Conservation (phyloP, 2,113 vertebrate genomes). For the Myxocyprinus asiaticus region DNA sequence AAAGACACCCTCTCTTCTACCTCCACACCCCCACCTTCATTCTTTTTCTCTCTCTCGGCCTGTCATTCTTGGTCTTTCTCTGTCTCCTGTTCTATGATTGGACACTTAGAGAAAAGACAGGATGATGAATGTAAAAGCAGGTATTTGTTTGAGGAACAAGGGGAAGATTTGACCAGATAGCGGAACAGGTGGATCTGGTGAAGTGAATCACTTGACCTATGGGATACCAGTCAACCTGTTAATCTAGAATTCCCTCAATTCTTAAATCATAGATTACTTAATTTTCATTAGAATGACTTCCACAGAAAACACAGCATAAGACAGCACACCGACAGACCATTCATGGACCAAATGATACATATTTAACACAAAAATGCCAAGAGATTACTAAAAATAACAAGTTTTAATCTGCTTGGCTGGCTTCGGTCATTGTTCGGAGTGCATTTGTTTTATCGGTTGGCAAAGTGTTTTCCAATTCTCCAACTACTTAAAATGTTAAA, state of each 20-base stretch:
- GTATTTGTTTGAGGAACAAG: conserved; percentile 62
- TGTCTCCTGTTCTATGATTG: neutral
- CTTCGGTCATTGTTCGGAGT: no score
- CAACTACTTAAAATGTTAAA: no score
- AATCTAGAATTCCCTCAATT: neutral
- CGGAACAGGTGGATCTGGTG: conserved; percentile 61
- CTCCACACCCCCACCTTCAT: conserved; percentile 34
- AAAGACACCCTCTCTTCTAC: conserved; percentile 20
- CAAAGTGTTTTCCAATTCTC: no score
- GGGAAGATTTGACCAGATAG: conserved; percentile 48
- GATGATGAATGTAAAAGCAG: conserved; percentile 60
- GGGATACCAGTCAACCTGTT: conserved; percentile 43
- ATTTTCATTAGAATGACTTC: neutral
- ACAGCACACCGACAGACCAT: neutral
- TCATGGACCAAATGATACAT: neutral
- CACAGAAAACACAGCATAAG: neutral
- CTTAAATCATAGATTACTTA: neutral
- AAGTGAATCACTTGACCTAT: conserved; percentile 53
- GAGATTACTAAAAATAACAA: no score
- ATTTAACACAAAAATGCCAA: neutral
- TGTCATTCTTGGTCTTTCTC: neutral
- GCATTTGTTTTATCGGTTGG: no score
- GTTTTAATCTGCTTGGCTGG: no score
- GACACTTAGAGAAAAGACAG: conserved; percentile 30
- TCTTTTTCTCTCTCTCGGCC: neutral